These are phyloP conservation scores for Zapornia atra DNA, from an alignment of 2,113 vertebrate species.

Conservation along the genomic window DNA sequence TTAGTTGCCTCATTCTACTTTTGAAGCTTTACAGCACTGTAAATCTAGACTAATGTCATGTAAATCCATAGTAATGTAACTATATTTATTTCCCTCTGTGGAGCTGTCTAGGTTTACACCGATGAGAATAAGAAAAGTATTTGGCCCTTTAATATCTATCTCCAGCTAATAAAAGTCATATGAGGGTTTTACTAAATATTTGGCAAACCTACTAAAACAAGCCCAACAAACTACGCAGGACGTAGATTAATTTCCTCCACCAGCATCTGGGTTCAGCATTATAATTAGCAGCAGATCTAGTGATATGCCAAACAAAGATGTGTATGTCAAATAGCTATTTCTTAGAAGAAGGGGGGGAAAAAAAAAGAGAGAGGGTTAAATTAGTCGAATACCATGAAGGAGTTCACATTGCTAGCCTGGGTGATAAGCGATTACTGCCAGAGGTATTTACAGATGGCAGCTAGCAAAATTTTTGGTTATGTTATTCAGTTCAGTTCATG, in stretches of 20 bases:
- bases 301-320: conserved; percentile 67
- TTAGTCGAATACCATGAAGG: conserved; percentile 35
- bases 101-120: conserved; percentile 51
- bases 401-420: neutral
- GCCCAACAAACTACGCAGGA: conserved; percentile 60
- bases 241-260: conserved; percentile 68
- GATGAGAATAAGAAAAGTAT: conserved; percentile 41
- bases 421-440: conserved; percentile 24
- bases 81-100: conserved; percentile 24
- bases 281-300: conserved; percentile 71
- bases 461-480: neutral
- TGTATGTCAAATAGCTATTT: conserved; percentile 66
- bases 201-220: conserved; percentile 69
- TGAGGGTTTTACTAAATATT: conserved; percentile 65
- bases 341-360: neutral
- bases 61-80: conserved; percentile 23
- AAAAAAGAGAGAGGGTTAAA: neutral
- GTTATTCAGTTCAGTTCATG: neutral
- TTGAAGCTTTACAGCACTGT: conserved; percentile 2
- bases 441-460: conserved; percentile 11
- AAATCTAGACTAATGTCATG: neutral
- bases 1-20: conserved; percentile 6
- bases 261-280: conserved; percentile 68
- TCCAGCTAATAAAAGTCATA: conserved; percentile 65
- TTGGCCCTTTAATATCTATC: conserved; percentile 59